Conservation (phyloP, 2,113 vertebrate species). For the Eidolon helvum region DNA sequence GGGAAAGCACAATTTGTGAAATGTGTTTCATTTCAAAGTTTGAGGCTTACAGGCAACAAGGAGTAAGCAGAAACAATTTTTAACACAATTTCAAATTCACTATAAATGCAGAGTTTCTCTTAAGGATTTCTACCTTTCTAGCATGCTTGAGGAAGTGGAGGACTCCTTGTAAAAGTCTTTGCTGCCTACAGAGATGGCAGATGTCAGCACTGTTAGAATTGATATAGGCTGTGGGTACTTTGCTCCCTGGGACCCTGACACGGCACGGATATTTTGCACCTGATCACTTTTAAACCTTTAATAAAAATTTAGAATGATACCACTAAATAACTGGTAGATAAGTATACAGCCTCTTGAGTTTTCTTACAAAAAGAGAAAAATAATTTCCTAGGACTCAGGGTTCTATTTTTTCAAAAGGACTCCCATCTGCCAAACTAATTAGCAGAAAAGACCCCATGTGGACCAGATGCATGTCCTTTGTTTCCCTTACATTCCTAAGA, state of each 20-base stretch:
- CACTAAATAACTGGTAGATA: neutral
- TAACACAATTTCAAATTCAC: slow-evolving; percentile 11
- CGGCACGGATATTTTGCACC: neutral
- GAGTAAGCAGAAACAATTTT: slow-evolving; percentile 33
- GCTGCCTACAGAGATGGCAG: slow-evolving; percentile 27
- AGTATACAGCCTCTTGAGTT: neutral
- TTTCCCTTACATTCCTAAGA: neutral
- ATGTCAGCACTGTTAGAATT: neutral
- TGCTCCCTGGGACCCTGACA: neutral
- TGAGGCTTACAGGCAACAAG: slow-evolving; percentile 2
- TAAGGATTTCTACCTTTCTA: neutral
- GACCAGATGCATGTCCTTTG: neutral
- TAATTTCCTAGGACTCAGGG: neutral
- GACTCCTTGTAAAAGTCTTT: neutral
- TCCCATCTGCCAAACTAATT: slow-evolving; percentile 18
- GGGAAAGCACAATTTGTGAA: slow-evolving; percentile 40
- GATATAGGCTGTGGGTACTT: neutral
- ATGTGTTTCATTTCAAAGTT: slow-evolving; percentile 63
- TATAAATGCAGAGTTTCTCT: neutral
- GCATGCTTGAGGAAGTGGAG: slow-evolving; percentile 9
- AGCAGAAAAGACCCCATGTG: neutral
- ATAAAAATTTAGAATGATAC: neutral
- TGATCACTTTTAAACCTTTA: slow-evolving; percentile 26
- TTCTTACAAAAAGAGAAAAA: slow-evolving; percentile 28
- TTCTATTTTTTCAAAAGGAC: slow-evolving; percentile 2